Conservation (phyloP, 2,888 invertebrate species). For the Hirtodrosophila trivittata region DNA sequence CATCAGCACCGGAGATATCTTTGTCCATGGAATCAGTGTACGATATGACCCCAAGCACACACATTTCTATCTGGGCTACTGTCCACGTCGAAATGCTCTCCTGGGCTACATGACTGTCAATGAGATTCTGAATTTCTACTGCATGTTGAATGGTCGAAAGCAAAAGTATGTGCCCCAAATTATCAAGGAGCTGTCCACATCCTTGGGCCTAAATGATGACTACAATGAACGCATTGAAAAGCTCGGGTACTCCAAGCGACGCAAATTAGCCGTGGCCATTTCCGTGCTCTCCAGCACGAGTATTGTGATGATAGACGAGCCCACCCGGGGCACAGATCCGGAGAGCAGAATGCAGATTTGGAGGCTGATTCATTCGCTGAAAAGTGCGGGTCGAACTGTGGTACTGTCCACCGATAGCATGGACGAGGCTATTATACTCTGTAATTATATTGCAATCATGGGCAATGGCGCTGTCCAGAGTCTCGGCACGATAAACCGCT, state of each 20-base stretch:
- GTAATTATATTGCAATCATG: conserved; percentile 19
- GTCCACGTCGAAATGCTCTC: conserved; percentile 5
- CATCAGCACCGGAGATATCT: conserved; percentile 15
- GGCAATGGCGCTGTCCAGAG: conserved; percentile 3
- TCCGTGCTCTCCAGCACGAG: conserved; percentile 1
- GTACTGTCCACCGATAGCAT: conserved; percentile 23
- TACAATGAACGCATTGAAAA: neutral
- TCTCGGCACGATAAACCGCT: conserved; percentile 10
- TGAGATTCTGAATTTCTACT: conserved; percentile 17
- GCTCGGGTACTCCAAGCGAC: conserved; percentile 4
- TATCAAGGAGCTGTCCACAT: neutral
- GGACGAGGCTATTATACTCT: conserved; percentile 23
- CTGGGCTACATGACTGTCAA: conserved; percentile 11
- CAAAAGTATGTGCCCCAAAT: neutral
- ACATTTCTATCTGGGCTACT: neutral
- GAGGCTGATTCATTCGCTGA: conserved; percentile 12
- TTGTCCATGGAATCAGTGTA: conserved; percentile 7
- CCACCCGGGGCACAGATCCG: conserved; percentile 11
- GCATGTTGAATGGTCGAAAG: conserved; percentile 6
- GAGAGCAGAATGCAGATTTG: neutral
- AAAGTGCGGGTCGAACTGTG: conserved; percentile 15
- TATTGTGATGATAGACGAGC: conserved; percentile 19
- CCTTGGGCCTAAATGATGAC: neutral
- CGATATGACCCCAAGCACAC: neutral
- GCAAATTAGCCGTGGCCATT: conserved; percentile 12